These are phyloP conservation scores for Brachypalpus laphriformis DNA, from an alignment of 2,888 invertebrate genomes.

Conservation along the genomic window DNA sequence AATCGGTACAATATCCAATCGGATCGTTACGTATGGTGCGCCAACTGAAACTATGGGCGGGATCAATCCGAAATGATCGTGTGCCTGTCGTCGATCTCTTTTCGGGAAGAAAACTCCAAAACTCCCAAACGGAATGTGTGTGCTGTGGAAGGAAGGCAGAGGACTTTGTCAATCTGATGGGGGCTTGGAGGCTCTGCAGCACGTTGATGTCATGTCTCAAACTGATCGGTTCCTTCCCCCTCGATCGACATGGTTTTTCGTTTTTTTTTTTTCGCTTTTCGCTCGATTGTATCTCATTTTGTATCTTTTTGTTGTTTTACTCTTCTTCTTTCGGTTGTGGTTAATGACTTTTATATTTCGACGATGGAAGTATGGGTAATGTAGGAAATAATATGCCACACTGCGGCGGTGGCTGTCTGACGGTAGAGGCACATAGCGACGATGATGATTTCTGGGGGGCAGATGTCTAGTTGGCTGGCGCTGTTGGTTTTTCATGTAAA, in stretches of 20 bases:
- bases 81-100: not conserved
- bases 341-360: constrained; percentile 10
- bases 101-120: constrained; percentile 12
- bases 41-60: constrained; percentile 59
- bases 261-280: not conserved
- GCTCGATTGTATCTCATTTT: not conserved
- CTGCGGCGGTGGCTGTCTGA: not conserved
- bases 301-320: not conserved
- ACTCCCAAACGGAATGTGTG: not conserved
- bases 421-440: not conserved
- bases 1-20: constrained; percentile 49
- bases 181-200: not conserved
- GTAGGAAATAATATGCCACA: constrained; percentile 27
- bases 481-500: constrained; percentile 13
- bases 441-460: constrained; percentile 24
- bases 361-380: not conserved
- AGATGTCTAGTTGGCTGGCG: constrained; percentile 35
- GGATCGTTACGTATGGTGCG: constrained; percentile 43
- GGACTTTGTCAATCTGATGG: constrained; percentile 9
- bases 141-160: no score
- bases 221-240: constrained; percentile 3
- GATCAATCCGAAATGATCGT: constrained; percentile 17
- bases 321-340: constrained; percentile 4
- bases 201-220: constrained; percentile 25
- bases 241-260: not conserved